Evolutionary conservation across 2,113 vertebrate genomes (phyloP), one percentile per base, ranked within the genome.

Genomic region (Thunnus thynnus): DNA sequence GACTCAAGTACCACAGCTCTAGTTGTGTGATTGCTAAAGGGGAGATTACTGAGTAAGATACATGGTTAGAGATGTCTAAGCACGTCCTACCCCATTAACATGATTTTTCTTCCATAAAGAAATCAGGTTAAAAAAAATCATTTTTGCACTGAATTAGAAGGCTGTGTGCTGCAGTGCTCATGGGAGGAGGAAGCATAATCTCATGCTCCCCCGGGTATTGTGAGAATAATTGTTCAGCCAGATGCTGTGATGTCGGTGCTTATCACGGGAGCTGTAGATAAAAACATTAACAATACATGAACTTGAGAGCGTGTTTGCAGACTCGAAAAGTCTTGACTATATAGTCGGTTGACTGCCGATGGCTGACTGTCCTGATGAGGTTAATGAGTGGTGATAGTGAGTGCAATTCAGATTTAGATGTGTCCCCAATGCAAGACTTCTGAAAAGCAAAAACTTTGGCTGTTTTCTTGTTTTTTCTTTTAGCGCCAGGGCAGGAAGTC

Each of bases 211-310:
- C 67, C 0, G 75, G 69, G 88, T 5, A 41, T 30, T 61, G 51
- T 32, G 70, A 47, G 64, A 87, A 82, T 78, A 83, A 89, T 90
- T 84, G 74, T 78, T 77, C 51, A 82, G 70, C 82, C 88, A 90
- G 86, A 88, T 84, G 90, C 57, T 89, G 58, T 27, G 56, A 80
- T 85, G 84, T 80, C 77, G 60, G 64, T 10, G 60, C 56, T 82
- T 51, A 79, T 80, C 80, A 80, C 58, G 6, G 18, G 47, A 82
- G 50, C 36, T 68, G 56, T 75, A 60, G 74, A 84, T 73, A 80
- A 74, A 76, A 73, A 22, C 76, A 60, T 32, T 72, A 27, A 46
- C 30, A 50, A 12, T 1, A 47, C n/a, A 46, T 17, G 46, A 51
- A 2, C n/a, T 60, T 74, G 68, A 87, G 55, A 20, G 61, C 72